Percentiles rank a stretch among this genome's conserved stretches.
Evolutionary conservation across 2,888 invertebrate genomes (phyloP).

Genomic region (Rhagium mordax): DNA sequence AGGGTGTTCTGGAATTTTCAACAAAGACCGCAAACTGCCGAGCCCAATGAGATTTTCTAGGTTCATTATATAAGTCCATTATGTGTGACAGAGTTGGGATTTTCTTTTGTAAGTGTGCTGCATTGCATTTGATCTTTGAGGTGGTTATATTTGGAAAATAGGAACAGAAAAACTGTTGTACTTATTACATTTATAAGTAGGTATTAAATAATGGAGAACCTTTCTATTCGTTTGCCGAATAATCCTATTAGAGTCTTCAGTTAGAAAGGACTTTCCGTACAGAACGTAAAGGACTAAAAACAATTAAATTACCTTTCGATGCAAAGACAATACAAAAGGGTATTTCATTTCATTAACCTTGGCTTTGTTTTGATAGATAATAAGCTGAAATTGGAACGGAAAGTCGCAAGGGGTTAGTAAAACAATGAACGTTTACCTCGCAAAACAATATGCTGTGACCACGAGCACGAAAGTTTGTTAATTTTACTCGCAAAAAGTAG

Average conservation of each 20-base stretch:
- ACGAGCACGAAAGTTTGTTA: too few species aligned
- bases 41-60: constrained; percentile 1
- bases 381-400: neutral
- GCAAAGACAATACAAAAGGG: constrained; percentile 9
- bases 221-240: too few species aligned
- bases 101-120: neutral
- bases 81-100: neutral
- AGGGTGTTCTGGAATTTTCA: neutral
- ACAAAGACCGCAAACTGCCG: constrained; percentile 15
- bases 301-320: constrained; percentile 22
- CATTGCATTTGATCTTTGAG: too few species aligned
- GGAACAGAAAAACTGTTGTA: too few species aligned
- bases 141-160: too few species aligned
- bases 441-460: too few species aligned
- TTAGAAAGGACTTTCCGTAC: too few species aligned
- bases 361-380: constrained; percentile 26
- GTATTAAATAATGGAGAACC: too few species aligned
- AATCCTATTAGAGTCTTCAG: too few species aligned
- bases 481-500: too few species aligned
- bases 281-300: neutral
- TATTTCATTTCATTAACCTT: constrained; percentile 11
- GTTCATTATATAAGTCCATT: constrained; percentile 13
- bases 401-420: neutral
- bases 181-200: too few species aligned
- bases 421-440: neutral